Evolutionary conservation across 2,888 invertebrate species (phyloP), one percentile per base, ranked within the genome.

Genomic region (Corythucha ciliata): DNA sequence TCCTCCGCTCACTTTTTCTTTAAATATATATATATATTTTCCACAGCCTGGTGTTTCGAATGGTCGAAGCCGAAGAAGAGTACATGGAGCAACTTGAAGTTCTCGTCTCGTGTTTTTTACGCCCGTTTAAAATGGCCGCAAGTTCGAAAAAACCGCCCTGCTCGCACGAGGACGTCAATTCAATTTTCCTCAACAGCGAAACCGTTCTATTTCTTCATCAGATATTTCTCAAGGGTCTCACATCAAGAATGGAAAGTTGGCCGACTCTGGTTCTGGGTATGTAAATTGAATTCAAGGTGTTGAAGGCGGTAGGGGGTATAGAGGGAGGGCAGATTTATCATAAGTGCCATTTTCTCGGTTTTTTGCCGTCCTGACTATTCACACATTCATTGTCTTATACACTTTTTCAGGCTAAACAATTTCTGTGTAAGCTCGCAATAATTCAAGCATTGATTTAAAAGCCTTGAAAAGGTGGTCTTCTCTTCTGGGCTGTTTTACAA

Each of bases 21-120:
- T 83, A 68, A 58, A 37, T 53, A 7, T 26, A 18, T 6, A 20
- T 24, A 14, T 22, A 5, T 25, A 7, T 40, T 29, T 39, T 29
- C 59, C 68, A 58, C 69, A 86, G 87, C 65, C 71, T 88, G 55
- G 87, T 88, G 16, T 88, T 88, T 68, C 80, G 84, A 63, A 89
- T 91, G 89, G 90, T 92, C 1, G 91, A 92, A 68, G 81, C 87
- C 4, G 92, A 92, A 68, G 90, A 91, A 65, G 91, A 91, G 65
- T 92, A 92, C 66, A 81, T 90, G 65, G 85, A 89, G 64, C 91
- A 91, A 69, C 77, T 92, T 74, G 88, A 90, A 65, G 79, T 83
- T 57, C 70, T 86, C 33, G 83, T 85, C 16, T 83, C 88, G 10
- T 90, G 90, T 65, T 92, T 90, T 68, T 73, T 91, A 18, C 77